phyloP scores from a whole-genome alignment of 2,888 invertebrate genomes.

The Galerucella calmariensis region DNA sequence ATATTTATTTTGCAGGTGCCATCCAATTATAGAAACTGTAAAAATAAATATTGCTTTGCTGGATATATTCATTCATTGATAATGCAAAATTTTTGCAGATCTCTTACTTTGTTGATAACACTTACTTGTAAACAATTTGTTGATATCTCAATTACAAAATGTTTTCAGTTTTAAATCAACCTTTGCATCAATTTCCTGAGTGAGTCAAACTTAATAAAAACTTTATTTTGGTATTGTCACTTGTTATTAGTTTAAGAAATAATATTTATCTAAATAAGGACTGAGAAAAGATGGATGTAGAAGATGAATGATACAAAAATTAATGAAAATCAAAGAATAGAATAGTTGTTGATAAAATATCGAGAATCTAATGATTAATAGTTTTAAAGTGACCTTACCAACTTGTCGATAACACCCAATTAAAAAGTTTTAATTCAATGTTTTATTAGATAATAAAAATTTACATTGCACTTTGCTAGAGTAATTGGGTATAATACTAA shows the following conservation, averaged over 20 bases:
- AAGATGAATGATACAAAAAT: too few relatives aligned
- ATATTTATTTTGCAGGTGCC: not conserved
- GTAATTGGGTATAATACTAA: not conserved
- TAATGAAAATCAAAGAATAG: too few relatives aligned
- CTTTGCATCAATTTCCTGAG: not conserved
- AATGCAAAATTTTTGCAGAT: not conserved
- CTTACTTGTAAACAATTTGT: not conserved
- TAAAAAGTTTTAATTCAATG: not conserved
- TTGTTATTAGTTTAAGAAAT: too few relatives aligned
- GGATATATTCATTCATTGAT: not conserved
- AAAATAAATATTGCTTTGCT: not conserved
- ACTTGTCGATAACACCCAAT: not conserved
- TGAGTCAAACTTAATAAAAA: too few relatives aligned
- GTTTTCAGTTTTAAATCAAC: not conserved
- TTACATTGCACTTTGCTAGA: constrained; percentile 4
- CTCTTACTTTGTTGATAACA: not conserved
- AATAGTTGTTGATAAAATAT: too few relatives aligned
- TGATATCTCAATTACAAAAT: not conserved
- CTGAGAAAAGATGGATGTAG: too few relatives aligned
- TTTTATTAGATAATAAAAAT: not conserved
- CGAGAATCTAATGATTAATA: too few relatives aligned
- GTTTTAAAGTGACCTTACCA: not conserved
- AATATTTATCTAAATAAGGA: too few relatives aligned
- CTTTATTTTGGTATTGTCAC: too few relatives aligned
- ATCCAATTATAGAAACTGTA: not conserved